A percentile compares a stretch with the other conserved stretches of the same genome.
Evolutionary conservation across 2,888 invertebrate genomes (phyloP).

Genomic region (Prenolepis imparis): DNA sequence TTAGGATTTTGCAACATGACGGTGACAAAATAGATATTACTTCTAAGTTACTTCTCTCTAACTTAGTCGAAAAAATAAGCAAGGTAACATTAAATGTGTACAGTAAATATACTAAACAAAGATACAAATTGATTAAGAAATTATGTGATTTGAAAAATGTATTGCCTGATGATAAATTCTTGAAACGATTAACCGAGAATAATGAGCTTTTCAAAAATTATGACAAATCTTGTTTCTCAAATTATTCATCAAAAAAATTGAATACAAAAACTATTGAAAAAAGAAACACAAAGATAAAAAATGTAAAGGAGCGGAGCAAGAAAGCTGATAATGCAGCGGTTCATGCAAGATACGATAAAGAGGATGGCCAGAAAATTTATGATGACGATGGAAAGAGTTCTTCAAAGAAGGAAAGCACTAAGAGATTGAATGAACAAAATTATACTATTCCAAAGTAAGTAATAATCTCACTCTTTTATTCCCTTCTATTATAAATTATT

Average conservation of each 20-base stretch:
- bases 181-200: slow-evolving; percentile 22
- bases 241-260: slow-evolving; percentile 2
- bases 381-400: not conserved
- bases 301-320: not conserved
- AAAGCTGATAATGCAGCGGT: not conserved
- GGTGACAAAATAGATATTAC: not conserved
- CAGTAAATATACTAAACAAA: slow-evolving; percentile 27
- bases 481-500: not conserved
- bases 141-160: slow-evolving; percentile 31
- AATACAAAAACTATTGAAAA: not conserved
- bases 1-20: slow-evolving; percentile 15
- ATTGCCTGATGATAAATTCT: slow-evolving; percentile 9
- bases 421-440: not conserved
- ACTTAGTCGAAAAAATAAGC: slow-evolving; percentile 11
- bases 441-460: slow-evolving; percentile 18
- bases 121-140: slow-evolving; percentile 6
- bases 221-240: slow-evolving; percentile 24
- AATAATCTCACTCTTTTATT: not conserved
- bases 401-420: not conserved
- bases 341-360: not conserved
- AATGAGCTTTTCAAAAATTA: slow-evolving; percentile 32
- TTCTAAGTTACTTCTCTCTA: slow-evolving; percentile 6
- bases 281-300: slow-evolving; percentile 4
- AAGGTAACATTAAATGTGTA: slow-evolving; percentile 1
- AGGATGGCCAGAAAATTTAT: not conserved